These are phyloP conservation scores for Danionella cerebrum DNA, from an alignment of 2,113 vertebrate genomes.

Conservation along the genomic window DNA sequence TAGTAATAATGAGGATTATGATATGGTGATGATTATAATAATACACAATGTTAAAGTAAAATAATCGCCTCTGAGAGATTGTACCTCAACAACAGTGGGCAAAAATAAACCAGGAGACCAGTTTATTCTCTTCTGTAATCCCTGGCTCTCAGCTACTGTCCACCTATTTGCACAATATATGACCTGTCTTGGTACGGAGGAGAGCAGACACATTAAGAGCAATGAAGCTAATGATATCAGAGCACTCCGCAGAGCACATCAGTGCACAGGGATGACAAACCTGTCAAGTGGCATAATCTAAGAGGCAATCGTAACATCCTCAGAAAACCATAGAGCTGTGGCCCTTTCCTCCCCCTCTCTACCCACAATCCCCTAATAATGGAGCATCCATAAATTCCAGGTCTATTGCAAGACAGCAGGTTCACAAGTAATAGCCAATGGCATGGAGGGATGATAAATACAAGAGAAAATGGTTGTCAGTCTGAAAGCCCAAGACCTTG, in stretches of 20 bases:
- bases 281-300: constrained; percentile 93
- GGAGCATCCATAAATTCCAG: constrained; percentile 87
- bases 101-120: constrained; percentile 27
- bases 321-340: constrained; percentile 83
- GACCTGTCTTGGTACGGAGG: constrained; percentile 69
- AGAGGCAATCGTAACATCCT: constrained; percentile 82
- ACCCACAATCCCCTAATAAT: constrained; percentile 87
- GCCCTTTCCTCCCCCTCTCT: constrained; percentile 68
- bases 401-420: constrained; percentile 74
- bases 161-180: constrained; percentile 74
- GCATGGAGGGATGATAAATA: constrained; percentile 86
- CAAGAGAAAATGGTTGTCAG: constrained; percentile 85
- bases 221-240: constrained; percentile 98
- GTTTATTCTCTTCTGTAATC: constrained; percentile 35
- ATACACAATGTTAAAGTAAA: not conserved
- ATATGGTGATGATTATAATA: not conserved
- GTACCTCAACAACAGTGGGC: not conserved
- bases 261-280: constrained; percentile 89
- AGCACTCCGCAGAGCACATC: constrained; percentile 87
- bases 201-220: constrained; percentile 92
- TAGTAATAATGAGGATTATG: no score
- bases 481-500: constrained; percentile 73
- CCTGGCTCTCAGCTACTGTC: constrained; percentile 48
- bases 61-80: constrained; percentile 8
- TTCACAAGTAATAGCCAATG: constrained; percentile 68